Percentiles rank a stretch among this genome's conserved stretches.
Evolutionary conservation across 2,797 vertebrate genomes (phyloP).

Genomic region (Synaphobranchus kaupii): DNA sequence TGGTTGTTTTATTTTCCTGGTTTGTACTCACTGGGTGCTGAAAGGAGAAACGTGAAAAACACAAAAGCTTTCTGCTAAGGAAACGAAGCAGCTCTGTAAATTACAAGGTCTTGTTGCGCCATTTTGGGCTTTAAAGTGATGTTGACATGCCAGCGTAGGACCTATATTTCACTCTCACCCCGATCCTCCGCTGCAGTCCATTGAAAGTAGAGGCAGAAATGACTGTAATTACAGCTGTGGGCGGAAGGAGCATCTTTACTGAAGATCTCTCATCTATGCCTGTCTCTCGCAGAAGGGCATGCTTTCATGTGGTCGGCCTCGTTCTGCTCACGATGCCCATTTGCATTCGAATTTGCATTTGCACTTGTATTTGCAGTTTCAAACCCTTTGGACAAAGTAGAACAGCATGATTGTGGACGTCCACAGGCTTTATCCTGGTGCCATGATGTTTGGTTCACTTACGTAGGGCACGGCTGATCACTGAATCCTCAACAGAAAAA

Average conservation of each 20-base stretch:
- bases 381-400: background rate
- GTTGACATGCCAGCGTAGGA: constrained; percentile 45
- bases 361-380: background rate
- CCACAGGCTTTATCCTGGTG: no score
- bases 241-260: constrained; percentile 46
- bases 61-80: constrained; percentile 62
- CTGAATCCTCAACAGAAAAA: background rate
- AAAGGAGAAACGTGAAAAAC: constrained; percentile 66
- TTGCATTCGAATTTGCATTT: background rate
- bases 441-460: background rate
- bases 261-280: constrained; percentile 56
- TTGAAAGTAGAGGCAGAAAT: constrained; percentile 63
- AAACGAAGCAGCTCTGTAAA: constrained; percentile 45
- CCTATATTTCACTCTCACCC: constrained; percentile 46
- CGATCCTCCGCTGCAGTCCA: constrained; percentile 45
- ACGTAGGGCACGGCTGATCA: background rate
- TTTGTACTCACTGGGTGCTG: constrained; percentile 49
- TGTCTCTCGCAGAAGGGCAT: background rate
- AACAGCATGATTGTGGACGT: background rate
- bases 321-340: background rate
- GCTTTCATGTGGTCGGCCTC: background rate
- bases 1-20: constrained; percentile 50
- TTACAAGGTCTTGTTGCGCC: constrained; percentile 72
- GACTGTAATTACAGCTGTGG: constrained; percentile 65
- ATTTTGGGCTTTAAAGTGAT: constrained; percentile 68